A percentile compares a stretch with the other conserved stretches of the same genome.
phyloP scores from a whole-genome alignment of 2,888 invertebrate species.

The Chouioia cunea region DNA sequence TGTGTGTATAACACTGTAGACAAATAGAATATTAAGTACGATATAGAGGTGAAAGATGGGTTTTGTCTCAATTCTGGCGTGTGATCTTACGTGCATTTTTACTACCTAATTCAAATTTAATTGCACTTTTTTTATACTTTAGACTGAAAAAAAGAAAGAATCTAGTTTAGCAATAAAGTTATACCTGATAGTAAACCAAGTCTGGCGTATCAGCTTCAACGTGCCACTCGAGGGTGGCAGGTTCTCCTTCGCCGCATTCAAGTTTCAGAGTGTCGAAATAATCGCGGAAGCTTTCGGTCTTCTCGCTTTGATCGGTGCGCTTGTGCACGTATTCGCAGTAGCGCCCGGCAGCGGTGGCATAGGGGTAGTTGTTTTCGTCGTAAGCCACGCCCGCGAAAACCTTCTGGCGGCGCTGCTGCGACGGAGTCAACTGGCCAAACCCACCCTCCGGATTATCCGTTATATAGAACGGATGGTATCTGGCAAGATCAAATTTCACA shows the following conservation, averaged over 20 bases:
- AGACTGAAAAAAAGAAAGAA: not conserved
- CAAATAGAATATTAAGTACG: slow-evolving; percentile 11
- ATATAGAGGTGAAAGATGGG: not conserved
- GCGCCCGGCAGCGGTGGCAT: slow-evolving; percentile 85
- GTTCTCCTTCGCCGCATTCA: slow-evolving; percentile 82
- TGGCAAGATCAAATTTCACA: slow-evolving; percentile 53
- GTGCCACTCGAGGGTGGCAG: slow-evolving; percentile 86
- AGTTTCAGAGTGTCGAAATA: slow-evolving; percentile 82
- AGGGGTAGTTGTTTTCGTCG: slow-evolving; percentile 82
- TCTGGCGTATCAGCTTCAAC: slow-evolving; percentile 88
- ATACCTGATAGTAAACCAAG: slow-evolving; percentile 89
- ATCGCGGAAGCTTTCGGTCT: slow-evolving; percentile 81
- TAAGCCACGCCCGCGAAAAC: slow-evolving; percentile 86
- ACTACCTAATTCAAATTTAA: too few species aligned
- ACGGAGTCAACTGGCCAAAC: slow-evolving; percentile 81
- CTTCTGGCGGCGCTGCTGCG: slow-evolving; percentile 78
- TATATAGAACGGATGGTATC: slow-evolving; percentile 93
- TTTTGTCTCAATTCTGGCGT: not conserved
- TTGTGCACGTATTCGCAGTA: slow-evolving; percentile 91
- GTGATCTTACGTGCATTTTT: not conserved
- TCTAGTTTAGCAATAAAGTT: slow-evolving; percentile 10
- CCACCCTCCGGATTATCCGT: slow-evolving; percentile 89
- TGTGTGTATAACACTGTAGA: slow-evolving; percentile 91
- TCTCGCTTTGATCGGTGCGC: slow-evolving; percentile 79
- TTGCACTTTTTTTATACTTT: too few species aligned